Base-by-base conservation (phyloP, 2,888 invertebrate species). In the Mimumesa dahlbomi region DNA sequence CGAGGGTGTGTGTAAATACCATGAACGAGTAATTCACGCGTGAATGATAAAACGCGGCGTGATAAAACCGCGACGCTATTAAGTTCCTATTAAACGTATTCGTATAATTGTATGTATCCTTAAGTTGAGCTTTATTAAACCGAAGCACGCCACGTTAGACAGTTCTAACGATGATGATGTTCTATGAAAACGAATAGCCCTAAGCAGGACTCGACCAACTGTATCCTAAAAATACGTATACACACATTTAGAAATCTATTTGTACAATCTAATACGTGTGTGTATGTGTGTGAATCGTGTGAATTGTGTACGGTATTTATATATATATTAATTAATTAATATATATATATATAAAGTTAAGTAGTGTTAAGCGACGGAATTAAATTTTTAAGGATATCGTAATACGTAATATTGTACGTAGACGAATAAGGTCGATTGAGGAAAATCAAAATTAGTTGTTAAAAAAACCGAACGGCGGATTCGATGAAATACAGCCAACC, bases 51-150 rank as follows among this genome's bases (percentile, higher is more conserved):
- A n/a, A n/a, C 16, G 2, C 49, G 29, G 49, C 49, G 69, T 54
- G 69, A 61, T 50, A 50, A 1, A 40, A 42, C 45, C 38, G 49
- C 50, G 29, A 50, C 45, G 31, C 40, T 25, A 49, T 61, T 67
- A 79, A 84, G 83, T 86, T 85, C 84, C 85, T 86, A 86, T 75
- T 80, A 72, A n/a, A 77, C 64, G n/a, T n/a, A 68, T 82, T 77
- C n/a, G 63, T 68, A 73, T 70, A 71, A 75, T 74, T 67, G 64
- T 78, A 81, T 64, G 82, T 82, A n/a, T n/a, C 82, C 78, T 80
- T 82, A 83, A 77, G 75, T 79, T 75, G 79, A 83, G 85, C 84
- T 84, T 84, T 77, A 82, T 74, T 62, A 69, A 74, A 54, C 49
- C 45, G 29, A 48, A 50, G 63, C 25, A 49, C 31, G 57, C 36